Base-by-base conservation (phyloP, 1,140 invertebrate species). In the Goniozus legneri region DNA sequence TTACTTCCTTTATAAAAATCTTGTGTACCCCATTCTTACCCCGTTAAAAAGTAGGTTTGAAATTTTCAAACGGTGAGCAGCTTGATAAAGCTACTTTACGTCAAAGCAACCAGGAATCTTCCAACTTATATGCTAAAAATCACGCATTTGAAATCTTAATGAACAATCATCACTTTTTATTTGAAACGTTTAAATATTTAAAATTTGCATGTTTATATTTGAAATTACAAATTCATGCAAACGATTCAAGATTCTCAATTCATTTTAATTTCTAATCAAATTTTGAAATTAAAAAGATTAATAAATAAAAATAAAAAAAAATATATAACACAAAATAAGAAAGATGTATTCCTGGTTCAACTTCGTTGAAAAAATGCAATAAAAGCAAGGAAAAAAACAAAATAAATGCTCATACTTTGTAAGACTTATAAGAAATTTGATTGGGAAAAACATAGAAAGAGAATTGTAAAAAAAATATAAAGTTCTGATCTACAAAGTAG, bases 1-100 rank as follows among this genome's bases (percentile, higher is more conserved):
- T n/a, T 44, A 44, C 49, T 40, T 34, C 3, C 41, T 6, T 1
- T 33, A 50, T 21, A 43, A 52, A 58, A 49, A 43, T 13, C 10
- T 19, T 20, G n/a, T 14, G 22, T 14, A 39, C 13, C 22, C 37
- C 22, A 39, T 20, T 39, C 22, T 20, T 20, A 24, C 20, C 24
- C 19, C 4, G 24, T 27, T 10, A 6, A 6, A n/a, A 10, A 27
- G 24, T 27, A 27, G 24, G 4, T 10, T 27, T 27, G n/a, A n/a
- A n/a, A n/a, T n/a, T n/a, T n/a, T n/a, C n/a, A n/a, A 27, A 27
- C 24, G 10, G 10, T 27, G 24, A 6, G 4, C 4, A 27, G 24
- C 10, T 6, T 27, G 4, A 4, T 27, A 27, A 27, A 27, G 24
- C 10, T 27, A 10, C 24, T 27, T 27, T 4, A 6, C 24, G 4